Evolutionary conservation across 2,797 vertebrate species (phyloP).

Genomic region (Malurus leucopterus): DNA sequence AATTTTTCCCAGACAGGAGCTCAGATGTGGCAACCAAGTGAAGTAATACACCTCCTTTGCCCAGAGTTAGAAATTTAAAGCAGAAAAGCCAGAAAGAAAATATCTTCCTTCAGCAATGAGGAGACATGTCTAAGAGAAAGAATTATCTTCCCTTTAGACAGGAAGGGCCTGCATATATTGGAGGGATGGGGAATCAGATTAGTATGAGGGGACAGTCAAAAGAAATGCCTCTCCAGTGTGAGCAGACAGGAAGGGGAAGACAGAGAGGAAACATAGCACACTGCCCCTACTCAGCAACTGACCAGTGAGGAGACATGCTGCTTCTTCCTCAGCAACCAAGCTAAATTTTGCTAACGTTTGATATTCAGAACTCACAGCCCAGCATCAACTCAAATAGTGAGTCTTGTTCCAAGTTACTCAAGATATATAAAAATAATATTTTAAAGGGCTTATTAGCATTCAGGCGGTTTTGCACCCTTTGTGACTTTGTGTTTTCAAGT

Average conservation of each 20-base stretch:
- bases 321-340: neutral
- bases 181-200: neutral
- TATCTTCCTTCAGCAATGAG: neutral
- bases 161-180: neutral
- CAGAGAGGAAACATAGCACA: neutral
- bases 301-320: neutral
- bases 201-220: neutral
- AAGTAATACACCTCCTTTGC: neutral
- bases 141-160: neutral
- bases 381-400: neutral
- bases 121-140: neutral
- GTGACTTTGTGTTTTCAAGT: neutral
- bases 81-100: neutral
- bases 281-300: neutral
- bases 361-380: neutral
- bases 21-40: neutral
- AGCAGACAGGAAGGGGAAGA: neutral
- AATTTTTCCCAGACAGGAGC: neutral
- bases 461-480: neutral
- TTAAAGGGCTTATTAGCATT: neutral
- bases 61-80: neutral
- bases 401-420: neutral
- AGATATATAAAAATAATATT: neutral
- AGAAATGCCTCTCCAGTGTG: neutral
- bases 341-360: neutral